Conservation (phyloP, 2,797 vertebrate species). For the Ctenopoma kingsleyae region DNA sequence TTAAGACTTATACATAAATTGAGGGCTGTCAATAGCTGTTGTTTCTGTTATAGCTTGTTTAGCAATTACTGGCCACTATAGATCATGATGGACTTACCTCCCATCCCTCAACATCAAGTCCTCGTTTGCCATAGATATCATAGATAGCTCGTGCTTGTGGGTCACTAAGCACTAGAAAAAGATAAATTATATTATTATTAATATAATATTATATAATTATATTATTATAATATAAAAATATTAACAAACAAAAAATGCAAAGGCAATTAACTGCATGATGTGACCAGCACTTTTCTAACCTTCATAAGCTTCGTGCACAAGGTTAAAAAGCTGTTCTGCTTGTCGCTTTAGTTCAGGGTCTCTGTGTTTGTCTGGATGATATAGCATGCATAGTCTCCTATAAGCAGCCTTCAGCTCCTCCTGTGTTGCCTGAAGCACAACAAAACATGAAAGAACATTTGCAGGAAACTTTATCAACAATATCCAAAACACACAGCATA, state of each 20-base stretch:
- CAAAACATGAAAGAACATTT: neutral
- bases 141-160: constrained; percentile 98
- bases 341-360: constrained; percentile 95
- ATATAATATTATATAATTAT: too few relatives aligned
- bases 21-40: neutral
- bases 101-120: constrained; percentile 98
- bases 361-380: constrained; percentile 98
- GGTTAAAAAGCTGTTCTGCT: constrained; percentile 96
- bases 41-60: neutral
- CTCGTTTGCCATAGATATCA: constrained; percentile 97
- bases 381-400: constrained; percentile 96
- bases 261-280: neutral
- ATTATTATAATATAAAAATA: too few relatives aligned
- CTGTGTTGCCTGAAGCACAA: constrained; percentile 89
- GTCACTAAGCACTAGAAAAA: constrained; percentile 92
- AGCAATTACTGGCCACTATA: neutral
- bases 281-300: constrained; percentile 80
- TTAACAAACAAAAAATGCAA: constrained; percentile 2
- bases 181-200: too few relatives aligned
- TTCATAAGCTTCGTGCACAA: constrained; percentile 98
- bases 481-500: neutral
- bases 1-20: too few relatives aligned
- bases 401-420: constrained; percentile 97
- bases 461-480: neutral
- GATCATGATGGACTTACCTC: constrained; percentile 87